Conservation (phyloP, 2,797 vertebrate species). For the Acanthis flammea region DNA sequence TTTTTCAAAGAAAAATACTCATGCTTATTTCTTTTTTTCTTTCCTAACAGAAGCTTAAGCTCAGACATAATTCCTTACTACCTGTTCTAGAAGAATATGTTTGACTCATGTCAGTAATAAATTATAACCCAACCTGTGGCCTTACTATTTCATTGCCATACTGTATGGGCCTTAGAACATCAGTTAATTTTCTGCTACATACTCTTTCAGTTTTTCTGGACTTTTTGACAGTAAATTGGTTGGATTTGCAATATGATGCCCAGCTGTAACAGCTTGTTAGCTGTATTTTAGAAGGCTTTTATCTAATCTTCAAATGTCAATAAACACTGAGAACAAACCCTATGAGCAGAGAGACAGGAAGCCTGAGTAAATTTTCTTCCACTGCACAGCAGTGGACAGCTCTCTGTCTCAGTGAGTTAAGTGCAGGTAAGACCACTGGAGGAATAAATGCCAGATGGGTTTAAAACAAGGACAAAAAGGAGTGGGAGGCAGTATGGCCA, state of each 20-base stretch:
- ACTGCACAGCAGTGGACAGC: neutral
- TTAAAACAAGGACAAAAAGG: neutral
- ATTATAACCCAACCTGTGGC: neutral
- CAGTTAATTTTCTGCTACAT: neutral
- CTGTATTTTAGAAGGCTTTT: neutral
- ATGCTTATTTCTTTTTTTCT: neutral
- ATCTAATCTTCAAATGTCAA: neutral
- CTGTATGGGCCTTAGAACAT: neutral
- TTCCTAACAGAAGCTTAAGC: neutral
- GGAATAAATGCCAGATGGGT: neutral
- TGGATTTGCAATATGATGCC: neutral
- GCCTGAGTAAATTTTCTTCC: neutral
- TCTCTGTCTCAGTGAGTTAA: neutral
- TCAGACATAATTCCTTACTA: neutral
- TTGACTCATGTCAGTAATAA: neutral
- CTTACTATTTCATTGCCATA: neutral
- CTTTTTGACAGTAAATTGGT: neutral
- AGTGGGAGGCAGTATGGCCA: neutral
- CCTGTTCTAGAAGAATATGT: neutral
- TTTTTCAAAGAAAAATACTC: neutral
- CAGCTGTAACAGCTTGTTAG: neutral
- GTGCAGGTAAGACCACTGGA: neutral
- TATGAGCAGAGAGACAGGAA: neutral
- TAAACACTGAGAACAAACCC: neutral
- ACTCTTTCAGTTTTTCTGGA: neutral